Conservation (phyloP, 2,113 vertebrate species). For the Anoura caudifer region DNA sequence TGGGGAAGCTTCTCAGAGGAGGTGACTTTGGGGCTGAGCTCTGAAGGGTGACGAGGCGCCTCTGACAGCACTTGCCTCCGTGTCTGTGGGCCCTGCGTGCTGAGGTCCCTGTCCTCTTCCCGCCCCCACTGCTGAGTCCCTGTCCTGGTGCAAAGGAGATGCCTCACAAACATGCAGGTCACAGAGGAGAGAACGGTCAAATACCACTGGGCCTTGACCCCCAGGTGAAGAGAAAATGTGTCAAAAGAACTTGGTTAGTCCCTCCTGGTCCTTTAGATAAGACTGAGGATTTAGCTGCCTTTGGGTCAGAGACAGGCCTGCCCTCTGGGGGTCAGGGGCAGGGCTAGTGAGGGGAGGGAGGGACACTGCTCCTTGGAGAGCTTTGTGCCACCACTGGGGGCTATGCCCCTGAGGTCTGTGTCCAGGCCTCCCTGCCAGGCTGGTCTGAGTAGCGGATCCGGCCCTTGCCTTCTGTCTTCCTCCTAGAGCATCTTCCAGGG, state of each 20-base stretch:
- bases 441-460: background rate
- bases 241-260: background rate
- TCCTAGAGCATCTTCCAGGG: background rate
- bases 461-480: background rate
- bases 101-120: background rate
- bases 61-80: background rate
- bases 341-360: background rate
- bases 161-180: background rate
- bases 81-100: rapidly evolving
- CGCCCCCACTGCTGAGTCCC: background rate
- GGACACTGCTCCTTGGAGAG: background rate
- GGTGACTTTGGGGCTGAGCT: background rate
- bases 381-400: rapidly evolving
- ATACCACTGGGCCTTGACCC: background rate
- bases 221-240: background rate
- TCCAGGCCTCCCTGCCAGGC: background rate
- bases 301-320: background rate
- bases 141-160: background rate
- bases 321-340: background rate
- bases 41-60: rapidly evolving
- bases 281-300: background rate
- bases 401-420: too few relatives aligned
- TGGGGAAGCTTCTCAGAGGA: background rate
- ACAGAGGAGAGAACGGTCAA: background rate
- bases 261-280: background rate